phyloP scores from a whole-genome alignment of 1,140 invertebrate genomes.

The fruit fly (Drosophila melanogaster) region DNA sequence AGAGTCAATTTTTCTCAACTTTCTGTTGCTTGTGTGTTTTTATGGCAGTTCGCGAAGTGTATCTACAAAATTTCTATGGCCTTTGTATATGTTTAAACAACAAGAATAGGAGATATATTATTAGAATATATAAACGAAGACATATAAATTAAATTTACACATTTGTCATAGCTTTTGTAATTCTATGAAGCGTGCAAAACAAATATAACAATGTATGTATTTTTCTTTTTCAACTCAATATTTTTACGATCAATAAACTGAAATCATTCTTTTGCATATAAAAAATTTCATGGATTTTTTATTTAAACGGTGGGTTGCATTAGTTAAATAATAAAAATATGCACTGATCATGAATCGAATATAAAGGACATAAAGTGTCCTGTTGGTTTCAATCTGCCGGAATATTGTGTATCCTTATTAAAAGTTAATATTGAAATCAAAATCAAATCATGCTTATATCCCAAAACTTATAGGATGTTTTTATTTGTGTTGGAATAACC shows the following conservation, averaged over 20 bases:
- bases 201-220: constrained; percentile 41
- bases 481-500: no score
- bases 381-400: no score
- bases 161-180: constrained; percentile 72
- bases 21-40: constrained; percentile 47
- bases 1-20: constrained; percentile 19
- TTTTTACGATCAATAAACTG: constrained; percentile 75
- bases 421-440: no score
- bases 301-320: background rate
- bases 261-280: constrained; percentile 66
- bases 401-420: no score
- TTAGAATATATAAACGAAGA: constrained; percentile 36
- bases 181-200: constrained; percentile 45
- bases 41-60: constrained; percentile 39
- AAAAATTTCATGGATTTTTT: constrained; percentile 12
- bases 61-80: constrained; percentile 55
- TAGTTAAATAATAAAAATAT: no score
- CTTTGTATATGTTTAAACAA: constrained; percentile 52
- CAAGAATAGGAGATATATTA: constrained; percentile 18
- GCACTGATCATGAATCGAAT: no score
- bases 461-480: no score
- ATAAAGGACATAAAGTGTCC: no score
- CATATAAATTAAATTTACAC: constrained; percentile 64
- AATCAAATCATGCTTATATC: no score
- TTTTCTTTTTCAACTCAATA: constrained; percentile 53